Evolutionary conservation across 1,140 invertebrate genomes (phyloP), one percentile per base, ranked within the genome.

Genomic region (Archegozetes longisetosus): DNA sequence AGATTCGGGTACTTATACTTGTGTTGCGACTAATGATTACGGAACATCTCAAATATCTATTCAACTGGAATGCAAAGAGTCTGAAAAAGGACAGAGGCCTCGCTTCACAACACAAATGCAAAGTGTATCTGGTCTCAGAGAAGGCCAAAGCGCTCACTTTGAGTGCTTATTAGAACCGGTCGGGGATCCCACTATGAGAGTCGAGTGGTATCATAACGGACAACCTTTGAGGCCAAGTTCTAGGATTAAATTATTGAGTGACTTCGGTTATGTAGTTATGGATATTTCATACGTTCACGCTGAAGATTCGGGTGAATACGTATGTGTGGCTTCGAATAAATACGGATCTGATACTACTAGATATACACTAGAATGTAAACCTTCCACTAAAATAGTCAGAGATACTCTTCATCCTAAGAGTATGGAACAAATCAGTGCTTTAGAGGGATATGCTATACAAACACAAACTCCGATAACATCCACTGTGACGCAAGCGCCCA

Each of bases 181-280:
- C 70, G 90, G 81, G 68, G 92, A 96, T 72, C 75, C 87, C 2
- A 85, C 82, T 82, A 80, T 95, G 73, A 87, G 86, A 68, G 86
- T 96, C 20, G 91, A 95, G 75, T 96, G 91, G 91, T 93, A 88
- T 72, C 86, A 93, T 64, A 91, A 95, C 70, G 88, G 87, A 3
- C 78, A 86, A 68, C 86, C 86, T 25, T 69, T 94, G 50, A 78
- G 84, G 53, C 86, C 93, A 67, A 88, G 75, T 6, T 88, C 85
- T 32, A 80, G 92, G 57, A 93, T 93, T 64, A 94, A 94, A 70
- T 87, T 88, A 62, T 80, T 97, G 74, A 86, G 91, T 68, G 92
- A 95, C 69, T 94, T 94, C 70, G 92, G 92, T 51, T 95, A 92
- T 68, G 90, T 93, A 17, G 87, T 89, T 27, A 74, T 95, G 1